Conservation (phyloP, 1,140 invertebrate species). For the Halesus radiatus region DNA sequence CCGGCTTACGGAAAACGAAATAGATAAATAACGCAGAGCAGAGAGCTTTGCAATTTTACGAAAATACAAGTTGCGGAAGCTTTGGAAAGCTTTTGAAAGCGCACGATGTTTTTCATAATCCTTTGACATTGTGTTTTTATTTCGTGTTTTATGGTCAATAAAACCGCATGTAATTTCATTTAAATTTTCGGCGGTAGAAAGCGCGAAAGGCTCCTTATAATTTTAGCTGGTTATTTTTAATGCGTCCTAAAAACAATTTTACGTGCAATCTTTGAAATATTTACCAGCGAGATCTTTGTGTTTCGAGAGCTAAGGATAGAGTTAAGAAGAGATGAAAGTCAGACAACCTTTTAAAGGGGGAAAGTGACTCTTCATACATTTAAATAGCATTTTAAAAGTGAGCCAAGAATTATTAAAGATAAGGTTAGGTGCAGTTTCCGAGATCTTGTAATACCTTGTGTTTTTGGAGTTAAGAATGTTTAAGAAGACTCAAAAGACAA, state of each 20-base stretch:
- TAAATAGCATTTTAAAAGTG: no score
- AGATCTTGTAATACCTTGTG: no score
- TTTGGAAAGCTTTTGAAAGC: slow-evolving; percentile 34
- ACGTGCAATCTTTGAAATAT: neutral
- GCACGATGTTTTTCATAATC: slow-evolving; percentile 38
- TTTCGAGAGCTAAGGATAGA: neutral
- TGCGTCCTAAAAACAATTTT: neutral
- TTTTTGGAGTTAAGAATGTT: no score
- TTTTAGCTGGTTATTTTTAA: no score
- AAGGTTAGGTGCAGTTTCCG: no score
- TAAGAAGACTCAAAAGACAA: no score
- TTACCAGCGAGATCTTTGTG: neutral
- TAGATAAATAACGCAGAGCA: slow-evolving; percentile 9
- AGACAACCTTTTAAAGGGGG: no score
- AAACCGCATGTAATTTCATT: neutral
- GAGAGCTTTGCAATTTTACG: slow-evolving; percentile 22
- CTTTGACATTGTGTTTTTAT: slow-evolving; percentile 21
- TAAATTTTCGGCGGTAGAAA: no score
- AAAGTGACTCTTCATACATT: no score
- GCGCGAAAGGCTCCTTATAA: no score
- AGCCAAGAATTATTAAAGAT: no score
- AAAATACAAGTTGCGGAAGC: slow-evolving; percentile 35
- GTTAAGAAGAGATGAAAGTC: no score
- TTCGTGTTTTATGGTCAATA: neutral
- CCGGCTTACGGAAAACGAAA: slow-evolving; percentile 14